Conservation (phyloP, 23 tunicate species). For the Styela plicata region DNA sequence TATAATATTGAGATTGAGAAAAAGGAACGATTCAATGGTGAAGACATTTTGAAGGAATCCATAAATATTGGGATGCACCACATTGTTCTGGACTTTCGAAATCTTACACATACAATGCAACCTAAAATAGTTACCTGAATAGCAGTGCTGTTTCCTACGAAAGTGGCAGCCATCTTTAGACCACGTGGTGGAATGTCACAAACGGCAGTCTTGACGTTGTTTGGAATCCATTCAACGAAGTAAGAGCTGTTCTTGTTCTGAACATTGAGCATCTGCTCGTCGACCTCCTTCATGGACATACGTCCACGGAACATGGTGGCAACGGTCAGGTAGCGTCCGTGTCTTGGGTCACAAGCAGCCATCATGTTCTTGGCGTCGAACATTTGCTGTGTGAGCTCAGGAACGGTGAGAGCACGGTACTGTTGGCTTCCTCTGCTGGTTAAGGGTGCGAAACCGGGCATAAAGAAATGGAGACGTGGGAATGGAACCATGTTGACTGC, state of each 20-base stretch:
- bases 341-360: conserved; percentile 96
- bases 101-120: neutral
- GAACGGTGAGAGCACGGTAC: conserved; percentile 96
- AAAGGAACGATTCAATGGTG: neutral
- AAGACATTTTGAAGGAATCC: neutral
- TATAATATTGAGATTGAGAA: too few species aligned
- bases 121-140: too few species aligned
- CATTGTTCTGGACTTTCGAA: neutral
- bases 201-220: conserved; percentile 90
- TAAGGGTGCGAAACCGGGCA: conserved; percentile 89
- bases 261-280: conserved; percentile 87
- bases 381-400: conserved; percentile 98
- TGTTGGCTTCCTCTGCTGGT: conserved; percentile 90
- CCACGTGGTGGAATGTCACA: conserved; percentile 93
- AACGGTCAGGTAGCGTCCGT: conserved; percentile 89
- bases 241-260: conserved; percentile 92
- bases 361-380: conserved; percentile 95
- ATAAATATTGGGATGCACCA: too few species aligned
- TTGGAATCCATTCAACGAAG: conserved; percentile 95
- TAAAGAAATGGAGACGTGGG: conserved; percentile 96
- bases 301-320: conserved; percentile 98
- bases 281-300: conserved; percentile 97
- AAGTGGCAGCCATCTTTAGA: conserved; percentile 88
- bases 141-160: conserved; percentile 89
- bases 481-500: conserved; percentile 97